Conservation (phyloP, 2,797 vertebrate species). For the Threskiornis aethiopicus region DNA sequence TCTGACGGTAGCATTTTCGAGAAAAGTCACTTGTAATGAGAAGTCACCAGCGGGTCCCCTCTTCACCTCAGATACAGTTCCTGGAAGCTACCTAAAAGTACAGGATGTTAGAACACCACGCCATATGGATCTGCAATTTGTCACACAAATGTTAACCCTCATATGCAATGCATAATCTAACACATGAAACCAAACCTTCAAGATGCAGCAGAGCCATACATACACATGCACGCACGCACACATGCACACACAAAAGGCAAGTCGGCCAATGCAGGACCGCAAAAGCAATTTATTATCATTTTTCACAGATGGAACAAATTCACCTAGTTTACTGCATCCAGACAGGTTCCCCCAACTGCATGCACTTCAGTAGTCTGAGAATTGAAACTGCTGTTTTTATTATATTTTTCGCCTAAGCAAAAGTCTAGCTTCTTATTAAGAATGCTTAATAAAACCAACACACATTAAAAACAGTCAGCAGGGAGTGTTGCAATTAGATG, state of each 20-base stretch:
- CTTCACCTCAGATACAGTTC: background rate
- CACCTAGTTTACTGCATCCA: background rate
- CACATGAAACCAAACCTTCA: background rate
- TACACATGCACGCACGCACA: background rate
- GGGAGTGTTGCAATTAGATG: conserved; percentile 63
- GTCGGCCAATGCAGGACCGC: background rate
- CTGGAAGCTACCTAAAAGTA: conserved; percentile 16
- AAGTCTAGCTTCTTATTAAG: conserved; percentile 57
- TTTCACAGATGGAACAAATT: conserved; percentile 10
- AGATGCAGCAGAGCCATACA: background rate
- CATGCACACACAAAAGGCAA: background rate
- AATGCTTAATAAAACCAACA: conserved; percentile 71
- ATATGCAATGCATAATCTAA: background rate
- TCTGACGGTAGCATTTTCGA: background rate
- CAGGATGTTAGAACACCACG: background rate
- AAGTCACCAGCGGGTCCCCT: background rate
- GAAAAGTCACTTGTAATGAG: background rate
- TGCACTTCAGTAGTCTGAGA: background rate
- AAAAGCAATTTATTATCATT: background rate
- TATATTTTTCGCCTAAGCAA: conserved; percentile 28
- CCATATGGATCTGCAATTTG: background rate
- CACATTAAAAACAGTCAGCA: conserved; percentile 62
- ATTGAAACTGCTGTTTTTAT: background rate
- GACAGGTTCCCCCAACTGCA: background rate
- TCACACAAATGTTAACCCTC: background rate